Base-by-base conservation (phyloP, 1,140 invertebrate genomes). In the Gonatopus flavifemur region DNA sequence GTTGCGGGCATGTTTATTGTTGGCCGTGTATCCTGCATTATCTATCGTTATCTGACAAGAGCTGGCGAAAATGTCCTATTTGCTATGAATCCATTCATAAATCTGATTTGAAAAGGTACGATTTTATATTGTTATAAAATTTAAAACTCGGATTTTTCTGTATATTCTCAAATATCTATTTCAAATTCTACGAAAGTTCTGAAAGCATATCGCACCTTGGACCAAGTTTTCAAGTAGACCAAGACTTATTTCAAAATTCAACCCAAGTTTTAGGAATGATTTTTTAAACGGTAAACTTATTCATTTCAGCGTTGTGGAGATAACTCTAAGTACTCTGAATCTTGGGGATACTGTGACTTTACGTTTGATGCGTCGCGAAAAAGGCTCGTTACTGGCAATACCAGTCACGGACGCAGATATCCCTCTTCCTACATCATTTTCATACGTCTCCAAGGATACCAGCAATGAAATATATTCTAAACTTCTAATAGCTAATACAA, bases 11-110 rank as follows among this genome's bases (percentile, higher is more conserved):
- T 73, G 87, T 95, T 48, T 98, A 92, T 69, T 98, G 96, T 73
- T 98, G 93, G 92, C 82, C 93, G 1, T 98, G 96, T 69, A 86
- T 97, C 61, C 81, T 98, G 16, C 95, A 97, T 72, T 98, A 98
- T 76, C 79, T 96, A 47, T 83, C 90, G 13, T 75, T 94, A 2
- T 88, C 87, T 33, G 90, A 96, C 62, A 88, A 90, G 77, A 67
- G 82, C 37, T 83, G 83, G 84, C 75, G 87, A 56, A 83, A 87
- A 66, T 96, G 94, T 76, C 94, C 94, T 0, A 94, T 96, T 52
- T 96, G 94, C 73, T 87, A 86, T 65, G 88, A 91, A 65, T 80
- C 84, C 1, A 78, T 96, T 41, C 79, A 88, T 52, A 88, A 87
- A 67, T 75, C 82, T 24, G 88, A 95, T 68, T 81, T 96, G 36